Conservation (phyloP, 2,797 vertebrate genomes). For the Echeneis naucrates region DNA sequence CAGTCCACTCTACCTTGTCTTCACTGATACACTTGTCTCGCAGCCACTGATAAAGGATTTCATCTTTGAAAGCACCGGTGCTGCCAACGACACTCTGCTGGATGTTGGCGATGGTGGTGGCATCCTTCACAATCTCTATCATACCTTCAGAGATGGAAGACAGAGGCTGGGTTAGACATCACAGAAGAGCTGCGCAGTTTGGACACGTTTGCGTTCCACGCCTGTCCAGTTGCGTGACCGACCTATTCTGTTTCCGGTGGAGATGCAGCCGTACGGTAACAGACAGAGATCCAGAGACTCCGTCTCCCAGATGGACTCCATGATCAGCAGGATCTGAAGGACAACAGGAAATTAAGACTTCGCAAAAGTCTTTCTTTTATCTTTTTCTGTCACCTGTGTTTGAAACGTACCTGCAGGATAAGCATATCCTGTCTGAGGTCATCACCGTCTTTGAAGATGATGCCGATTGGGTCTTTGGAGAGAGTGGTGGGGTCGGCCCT, state of each 20-base stretch:
- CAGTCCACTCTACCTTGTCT: slow-evolving; percentile 88
- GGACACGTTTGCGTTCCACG: fast-evolving
- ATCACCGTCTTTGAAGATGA: slow-evolving; percentile 98
- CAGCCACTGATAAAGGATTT: slow-evolving; percentile 96
- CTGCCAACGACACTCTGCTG: slow-evolving; percentile 98
- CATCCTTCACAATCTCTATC: slow-evolving; percentile 98
- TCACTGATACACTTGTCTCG: slow-evolving; percentile 93
- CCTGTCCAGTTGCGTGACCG: slow-evolving; percentile 7
- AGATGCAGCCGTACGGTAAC: slow-evolving; percentile 97
- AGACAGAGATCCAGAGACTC: slow-evolving; percentile 96
- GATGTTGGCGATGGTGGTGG: slow-evolving; percentile 98
- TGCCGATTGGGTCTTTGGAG: slow-evolving; percentile 95
- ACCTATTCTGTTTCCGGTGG: slow-evolving; percentile 98
- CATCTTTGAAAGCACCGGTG: slow-evolving; percentile 97
- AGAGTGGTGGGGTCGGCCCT: slow-evolving; percentile 92
- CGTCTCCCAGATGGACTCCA: slow-evolving; percentile 99
- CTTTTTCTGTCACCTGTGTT: neutral
- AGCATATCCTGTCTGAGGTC: slow-evolving; percentile 99
- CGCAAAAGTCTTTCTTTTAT: neutral
- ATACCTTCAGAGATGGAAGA: slow-evolving; percentile 85
- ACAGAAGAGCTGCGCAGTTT: neutral
- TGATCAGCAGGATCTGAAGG: slow-evolving; percentile 93
- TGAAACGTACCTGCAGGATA: slow-evolving; percentile 91
- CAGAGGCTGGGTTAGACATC: too few relatives aligned
- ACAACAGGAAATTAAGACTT: slow-evolving; percentile 6